Base-by-base conservation (phyloP, 2,888 invertebrate genomes). In the Eupelmus urozonus region DNA sequence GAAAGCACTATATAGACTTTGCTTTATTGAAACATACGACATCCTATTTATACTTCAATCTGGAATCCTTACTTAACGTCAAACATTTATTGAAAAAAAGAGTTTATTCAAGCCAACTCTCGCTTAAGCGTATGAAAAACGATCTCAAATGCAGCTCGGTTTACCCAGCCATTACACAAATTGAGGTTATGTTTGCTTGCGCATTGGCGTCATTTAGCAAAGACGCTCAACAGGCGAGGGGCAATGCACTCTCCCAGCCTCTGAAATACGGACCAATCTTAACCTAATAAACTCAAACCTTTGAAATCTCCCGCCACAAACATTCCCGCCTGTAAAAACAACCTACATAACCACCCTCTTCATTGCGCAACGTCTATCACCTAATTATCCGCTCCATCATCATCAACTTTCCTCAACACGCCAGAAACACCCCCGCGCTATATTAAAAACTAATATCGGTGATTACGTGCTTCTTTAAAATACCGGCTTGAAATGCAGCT, bases 131-230 rank as follows among this genome's bases (percentile, higher is more conserved):
- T 20, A 23, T 42, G 40, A 67, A 75, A 74, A 60, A 67, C 16
- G 20, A 60, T 18, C 5, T 25, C 34, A 1, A 49, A 53, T 59
- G 40, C 59, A 75, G 27, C 16, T 2, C 40, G 49, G 45, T 65
- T 70, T 63, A 40, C 42, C 34, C 53, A 13, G 5, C 27, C 63
- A 49, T 49, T 63, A 62, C 29, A 55, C 53, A 57, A 69, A 62
- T 76, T 69, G 25, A 29, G 45, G 27, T 53, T 62, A 18, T 45
- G 42, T 76, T 51, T 53, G 62, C 27, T 51, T 53, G 62, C 27
- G 45, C 18, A 57, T 74, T 63, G 49, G 9, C 73, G 25, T 29
- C 29, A n/a, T 49, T 23, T 66, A 57, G 42, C 59, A 23, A 49
- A 65, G 25, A 29, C 27, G 63, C 29, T 63, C 16, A 45, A 45